Base-by-base conservation (phyloP, 2,888 invertebrate genomes). In the Dysmachus trigonus region DNA sequence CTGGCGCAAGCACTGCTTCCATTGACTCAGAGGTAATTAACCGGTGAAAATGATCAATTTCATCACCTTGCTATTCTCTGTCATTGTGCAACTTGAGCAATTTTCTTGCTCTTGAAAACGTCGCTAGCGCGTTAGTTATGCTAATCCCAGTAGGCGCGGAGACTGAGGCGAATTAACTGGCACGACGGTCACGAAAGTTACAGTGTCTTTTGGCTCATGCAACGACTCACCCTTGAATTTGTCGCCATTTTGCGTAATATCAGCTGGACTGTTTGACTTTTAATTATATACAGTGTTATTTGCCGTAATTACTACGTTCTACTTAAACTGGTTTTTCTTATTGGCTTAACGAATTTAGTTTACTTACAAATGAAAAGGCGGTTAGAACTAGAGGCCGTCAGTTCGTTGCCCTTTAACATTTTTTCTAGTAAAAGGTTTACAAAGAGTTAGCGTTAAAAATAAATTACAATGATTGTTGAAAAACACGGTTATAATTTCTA, bases 151-250 rank as follows among this genome's bases (percentile, higher is more conserved):
- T 62, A 27, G 62, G 62, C 27, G 62, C 62, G 62, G 62, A 22
- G 62, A 27, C 62, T 62, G 27, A 7, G 10, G 27, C 62, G 62
- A 62, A 62, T 22, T 62, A 47, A 62, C 62, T 62, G 53, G 53
- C 53, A 53, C 53, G 10, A 2, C 10, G 6, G 53, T 22, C 76
- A n/a, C 38, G 35, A 76, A 76, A 76, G 35, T 76, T 18, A 76
- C 22, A 38, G 18, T 18, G 62, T 10, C 18, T 62, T 76, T 76
- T 35, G 76, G 76, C 22, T 76, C 76, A 76, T 76, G 38, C n/a
- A 22, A 18, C 76, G 22, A 33, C n/a, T 76, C 76, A 38, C 76
- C 76, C 76, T 76, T 76, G 76, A 76, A 76, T 33, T 33, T 30
- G 73, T 31, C 15, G 76, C 33, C 35, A 22, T 22, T 35, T 76